These are phyloP conservation scores for Drosophila ezoana DNA, from an alignment of 2,888 invertebrate species.

Conservation along the genomic window DNA sequence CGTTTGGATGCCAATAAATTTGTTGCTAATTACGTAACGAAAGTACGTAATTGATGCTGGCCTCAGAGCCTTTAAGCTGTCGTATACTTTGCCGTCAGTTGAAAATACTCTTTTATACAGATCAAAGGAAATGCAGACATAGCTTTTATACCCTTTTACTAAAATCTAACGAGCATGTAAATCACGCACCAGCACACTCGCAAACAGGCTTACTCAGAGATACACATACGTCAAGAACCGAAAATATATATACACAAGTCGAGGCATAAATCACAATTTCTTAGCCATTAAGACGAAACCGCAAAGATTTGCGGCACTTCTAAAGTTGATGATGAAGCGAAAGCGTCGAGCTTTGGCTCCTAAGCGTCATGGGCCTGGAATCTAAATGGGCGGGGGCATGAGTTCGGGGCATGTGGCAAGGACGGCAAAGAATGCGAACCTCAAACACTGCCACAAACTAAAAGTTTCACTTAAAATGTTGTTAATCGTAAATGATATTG, in stretches of 20 bases:
- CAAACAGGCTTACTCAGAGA: conserved; percentile 22
- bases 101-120: conserved; percentile 5
- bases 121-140: conserved; percentile 34
- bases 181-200: conserved; percentile 48
- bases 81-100: neutral
- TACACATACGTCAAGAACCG: conserved; percentile 25
- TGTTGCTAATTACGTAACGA: conserved; percentile 53
- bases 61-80: neutral
- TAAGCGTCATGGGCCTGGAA: conserved; percentile 24
- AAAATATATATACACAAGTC: conserved; percentile 32
- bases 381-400: conserved; percentile 35
- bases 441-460: conserved; percentile 40
- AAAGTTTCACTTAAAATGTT: conserved; percentile 8
- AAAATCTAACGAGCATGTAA: conserved; percentile 53
- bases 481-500: neutral
- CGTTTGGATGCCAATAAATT: conserved; percentile 52
- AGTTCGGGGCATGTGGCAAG: conserved; percentile 8
- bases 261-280: conserved; percentile 72
- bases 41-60: conserved; percentile 27
- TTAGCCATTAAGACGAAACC: conserved; percentile 79
- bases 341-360: conserved; percentile 35
- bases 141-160: conserved; percentile 24
- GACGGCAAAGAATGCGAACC: conserved; percentile 24
- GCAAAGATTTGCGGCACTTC: conserved; percentile 77
- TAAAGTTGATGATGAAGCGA: conserved; percentile 67